Evolutionary conservation across 2,113 vertebrate genomes (phyloP), one percentile per base, ranked within the genome.

Genomic region (Agapornis roseicollis): DNA sequence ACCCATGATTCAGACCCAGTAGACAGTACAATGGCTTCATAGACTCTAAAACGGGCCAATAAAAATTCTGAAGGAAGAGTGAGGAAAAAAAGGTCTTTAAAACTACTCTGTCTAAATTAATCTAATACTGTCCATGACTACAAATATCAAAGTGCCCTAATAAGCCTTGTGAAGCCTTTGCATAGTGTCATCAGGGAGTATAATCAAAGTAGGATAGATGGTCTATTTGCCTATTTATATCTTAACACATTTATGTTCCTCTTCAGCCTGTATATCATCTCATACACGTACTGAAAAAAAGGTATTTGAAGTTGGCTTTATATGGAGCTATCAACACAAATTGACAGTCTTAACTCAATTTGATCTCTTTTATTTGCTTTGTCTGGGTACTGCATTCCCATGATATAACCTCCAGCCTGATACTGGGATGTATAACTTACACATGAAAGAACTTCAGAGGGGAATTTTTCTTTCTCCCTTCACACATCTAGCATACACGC

Each of bases 401-500:
- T 14, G 46, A 60, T 0, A 85, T 14, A 88, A 50, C 18, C 63
- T 53, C 53, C 24, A 93, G 17, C 23, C 39, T 41, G 22, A 44
- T 52, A 39, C 0, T 13, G 27, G 14, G 18, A 80, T 66, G 49
- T 35, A 3, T 35, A 63, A 70, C 29, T 80, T 83, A 31, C 10
- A 31, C 22, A 50, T 23, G 18, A 77, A 80, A 80, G 83, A 87
- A 27, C 58, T 90, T 96, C 66, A 94, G 49, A 35, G 8, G 28
- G 20, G 13, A 55, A 69, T 70, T 68, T 50, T 77, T 66, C 50
- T 91, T 85, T 80, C 58, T 91, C 46, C 27, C n/a, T 88, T 87
- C 68, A 18, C 52, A 33, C 28, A 41, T 17, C 35, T 89, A 99
- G 99, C 97, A 17, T 99, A 99, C 55, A 98, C 98, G 0, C 98